phyloP scores from a whole-genome alignment of 1,140 invertebrate genomes.

The Temnothorax nylanderi region DNA sequence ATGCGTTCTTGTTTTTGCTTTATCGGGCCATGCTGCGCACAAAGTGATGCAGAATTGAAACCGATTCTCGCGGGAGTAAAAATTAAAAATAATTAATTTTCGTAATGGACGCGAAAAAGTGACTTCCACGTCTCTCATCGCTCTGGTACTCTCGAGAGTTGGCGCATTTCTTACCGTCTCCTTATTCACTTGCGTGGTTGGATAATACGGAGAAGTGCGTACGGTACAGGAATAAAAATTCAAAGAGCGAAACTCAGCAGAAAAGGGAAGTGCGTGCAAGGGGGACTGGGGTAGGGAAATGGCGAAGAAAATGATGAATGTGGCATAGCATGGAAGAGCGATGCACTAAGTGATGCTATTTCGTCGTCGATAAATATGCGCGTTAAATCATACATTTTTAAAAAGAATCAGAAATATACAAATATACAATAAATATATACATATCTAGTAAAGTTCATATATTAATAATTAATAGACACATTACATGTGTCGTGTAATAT shows the following conservation, averaged over 20 bases:
- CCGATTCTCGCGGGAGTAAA: constrained; percentile 46
- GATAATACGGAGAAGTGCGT: constrained; percentile 43
- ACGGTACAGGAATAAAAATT: constrained; percentile 44
- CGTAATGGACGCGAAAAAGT: constrained; percentile 75
- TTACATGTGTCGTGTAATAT: neutral
- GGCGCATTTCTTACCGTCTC: constrained; percentile 51
- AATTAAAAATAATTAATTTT: constrained; percentile 79
- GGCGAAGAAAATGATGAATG: neutral
- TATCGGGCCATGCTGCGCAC: neutral
- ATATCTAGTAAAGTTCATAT: neutral
- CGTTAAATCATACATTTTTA: neutral
- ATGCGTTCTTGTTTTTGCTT: neutral
- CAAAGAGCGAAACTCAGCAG: neutral
- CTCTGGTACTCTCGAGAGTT: constrained; percentile 51
- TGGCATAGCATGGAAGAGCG: neutral
- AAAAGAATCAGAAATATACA: constrained; percentile 1
- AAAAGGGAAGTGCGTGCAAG: constrained; percentile 10
- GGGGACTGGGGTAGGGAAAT: constrained; percentile 8
- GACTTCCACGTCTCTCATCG: constrained; percentile 62
- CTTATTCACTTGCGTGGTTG: constrained; percentile 59
- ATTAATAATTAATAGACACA: neutral
- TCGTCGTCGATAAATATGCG: neutral
- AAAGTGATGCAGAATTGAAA: neutral
- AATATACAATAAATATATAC: neutral
- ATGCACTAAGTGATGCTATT: neutral